These are phyloP conservation scores for Rotaria macrura DNA, from an alignment of 2,888 invertebrate species.

Conservation along the genomic window DNA sequence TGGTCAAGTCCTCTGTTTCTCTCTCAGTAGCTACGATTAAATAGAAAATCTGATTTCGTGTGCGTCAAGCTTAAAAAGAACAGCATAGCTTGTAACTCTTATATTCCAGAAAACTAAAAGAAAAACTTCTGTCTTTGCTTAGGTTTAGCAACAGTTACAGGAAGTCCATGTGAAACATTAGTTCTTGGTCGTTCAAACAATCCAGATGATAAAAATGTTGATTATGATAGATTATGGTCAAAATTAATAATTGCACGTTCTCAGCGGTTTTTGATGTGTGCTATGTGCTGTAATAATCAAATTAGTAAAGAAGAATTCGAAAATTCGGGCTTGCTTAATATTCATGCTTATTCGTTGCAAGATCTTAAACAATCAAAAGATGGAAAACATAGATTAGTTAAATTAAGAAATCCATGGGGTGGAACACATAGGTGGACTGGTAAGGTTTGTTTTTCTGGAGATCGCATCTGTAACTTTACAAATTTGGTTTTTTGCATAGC, in stretches of 20 bases:
- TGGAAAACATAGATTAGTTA: slow-evolving; percentile 17
- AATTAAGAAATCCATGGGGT: slow-evolving; percentile 35
- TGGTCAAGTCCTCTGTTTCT: no score
- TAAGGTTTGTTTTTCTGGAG: not conserved
- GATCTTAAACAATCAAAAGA: not conserved
- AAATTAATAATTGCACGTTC: slow-evolving; percentile 74
- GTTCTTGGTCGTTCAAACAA: slow-evolving; percentile 59
- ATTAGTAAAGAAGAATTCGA: slow-evolving; percentile 20
- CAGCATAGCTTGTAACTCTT: no score
- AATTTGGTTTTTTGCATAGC: no score
- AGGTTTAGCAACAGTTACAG: slow-evolving; percentile 71
- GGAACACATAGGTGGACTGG: slow-evolving; percentile 5
- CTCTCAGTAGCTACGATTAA: no score
- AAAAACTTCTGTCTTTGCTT: no score
- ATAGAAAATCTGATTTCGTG: no score
- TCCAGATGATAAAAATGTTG: slow-evolving; percentile 62
- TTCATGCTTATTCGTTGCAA: slow-evolving; percentile 33
- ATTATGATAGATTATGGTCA: slow-evolving; percentile 89
- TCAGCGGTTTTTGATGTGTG: slow-evolving; percentile 72
- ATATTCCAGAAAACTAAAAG: no score
- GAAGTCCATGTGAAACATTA: slow-evolving; percentile 90
- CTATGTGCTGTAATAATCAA: slow-evolving; percentile 67
- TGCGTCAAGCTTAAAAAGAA: no score
- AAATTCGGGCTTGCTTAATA: not conserved
- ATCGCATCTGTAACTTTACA: no score